Evolutionary conservation across 2,888 invertebrate genomes (phyloP).

Genomic region (Amaurobius ferox): DNA sequence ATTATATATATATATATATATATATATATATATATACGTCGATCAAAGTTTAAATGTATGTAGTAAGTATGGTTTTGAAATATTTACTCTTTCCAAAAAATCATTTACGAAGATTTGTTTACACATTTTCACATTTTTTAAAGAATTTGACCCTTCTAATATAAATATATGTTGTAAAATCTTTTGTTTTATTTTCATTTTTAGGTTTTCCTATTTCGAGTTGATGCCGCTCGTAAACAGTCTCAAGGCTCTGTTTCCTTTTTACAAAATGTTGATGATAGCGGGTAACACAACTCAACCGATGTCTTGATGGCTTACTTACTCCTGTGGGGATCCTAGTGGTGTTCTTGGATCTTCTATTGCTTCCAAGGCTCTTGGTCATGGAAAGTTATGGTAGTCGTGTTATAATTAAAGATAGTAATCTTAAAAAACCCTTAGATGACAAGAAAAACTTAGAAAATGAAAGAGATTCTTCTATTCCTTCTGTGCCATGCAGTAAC

Average conservation of each 20-base stretch:
- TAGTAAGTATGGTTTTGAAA: no score
- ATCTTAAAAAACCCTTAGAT: slow-evolving; percentile 38
- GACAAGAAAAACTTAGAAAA: slow-evolving; percentile 31
- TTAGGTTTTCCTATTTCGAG: neutral
- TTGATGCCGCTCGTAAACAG: neutral
- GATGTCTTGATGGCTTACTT: neutral
- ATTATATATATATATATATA: no score
- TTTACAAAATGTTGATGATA: neutral
- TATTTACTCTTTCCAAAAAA: no score
- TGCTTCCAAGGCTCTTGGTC: slow-evolving; percentile 35
- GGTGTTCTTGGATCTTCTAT: slow-evolving; percentile 22
- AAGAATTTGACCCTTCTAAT: no score
- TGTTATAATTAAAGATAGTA: slow-evolving; percentile 64
- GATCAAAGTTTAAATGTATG: no score
- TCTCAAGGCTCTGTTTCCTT: neutral
- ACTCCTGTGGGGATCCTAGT: slow-evolving; percentile 1
- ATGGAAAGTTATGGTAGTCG: slow-evolving; percentile 66
- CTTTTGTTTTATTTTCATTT: neutral
- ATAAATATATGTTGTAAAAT: no score
- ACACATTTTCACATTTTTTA: no score
- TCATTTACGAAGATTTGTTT: no score
- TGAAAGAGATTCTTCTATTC: slow-evolving; percentile 31
- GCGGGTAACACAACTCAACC: neutral
- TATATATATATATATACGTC: no score
- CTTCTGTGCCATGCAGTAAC: slow-evolving; percentile 32